Evolutionary conservation across 1,140 invertebrate genomes (phyloP).

Genomic region (Cherax destructor): DNA sequence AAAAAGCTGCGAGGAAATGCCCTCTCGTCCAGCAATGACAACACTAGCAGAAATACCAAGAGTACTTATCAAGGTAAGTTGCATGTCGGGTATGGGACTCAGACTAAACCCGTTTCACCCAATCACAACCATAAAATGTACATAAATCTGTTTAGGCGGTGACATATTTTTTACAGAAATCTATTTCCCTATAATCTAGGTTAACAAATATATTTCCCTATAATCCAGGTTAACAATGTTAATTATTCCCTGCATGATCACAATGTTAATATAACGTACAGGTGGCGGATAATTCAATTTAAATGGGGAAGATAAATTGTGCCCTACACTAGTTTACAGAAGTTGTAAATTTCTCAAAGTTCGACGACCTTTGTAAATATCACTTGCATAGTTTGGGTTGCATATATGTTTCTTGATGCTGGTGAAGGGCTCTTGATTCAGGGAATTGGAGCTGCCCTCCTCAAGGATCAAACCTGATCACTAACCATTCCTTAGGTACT

Average conservation of each 20-base stretch:
- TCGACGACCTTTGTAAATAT: no score
- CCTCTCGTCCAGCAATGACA: slow-evolving; percentile 6
- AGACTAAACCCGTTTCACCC: slow-evolving; percentile 4
- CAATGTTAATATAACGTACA: neutral
- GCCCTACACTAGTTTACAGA: no score
- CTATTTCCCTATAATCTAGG: neutral
- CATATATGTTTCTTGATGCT: no score
- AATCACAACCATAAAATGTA: neutral
- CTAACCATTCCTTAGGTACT: no score
- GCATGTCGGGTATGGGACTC: slow-evolving; percentile 44
- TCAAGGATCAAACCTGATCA: no score
- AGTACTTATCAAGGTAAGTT: slow-evolving; percentile 41
- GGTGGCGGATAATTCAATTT: no score
- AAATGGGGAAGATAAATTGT: no score
- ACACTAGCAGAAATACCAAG: slow-evolving; percentile 37
- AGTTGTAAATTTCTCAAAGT: no score
- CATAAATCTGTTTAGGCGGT: neutral
- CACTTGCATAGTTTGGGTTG: no score
- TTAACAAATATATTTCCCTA: neutral
- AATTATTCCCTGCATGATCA: neutral
- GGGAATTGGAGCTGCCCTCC: no score
- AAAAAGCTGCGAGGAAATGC: slow-evolving; percentile 62
- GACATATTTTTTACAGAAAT: neutral
- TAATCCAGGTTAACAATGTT: neutral
- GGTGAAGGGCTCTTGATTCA: no score